phyloP scores from a whole-genome alignment of 2,888 invertebrate genomes.

The Acanthococcus lagerstroemiae region DNA sequence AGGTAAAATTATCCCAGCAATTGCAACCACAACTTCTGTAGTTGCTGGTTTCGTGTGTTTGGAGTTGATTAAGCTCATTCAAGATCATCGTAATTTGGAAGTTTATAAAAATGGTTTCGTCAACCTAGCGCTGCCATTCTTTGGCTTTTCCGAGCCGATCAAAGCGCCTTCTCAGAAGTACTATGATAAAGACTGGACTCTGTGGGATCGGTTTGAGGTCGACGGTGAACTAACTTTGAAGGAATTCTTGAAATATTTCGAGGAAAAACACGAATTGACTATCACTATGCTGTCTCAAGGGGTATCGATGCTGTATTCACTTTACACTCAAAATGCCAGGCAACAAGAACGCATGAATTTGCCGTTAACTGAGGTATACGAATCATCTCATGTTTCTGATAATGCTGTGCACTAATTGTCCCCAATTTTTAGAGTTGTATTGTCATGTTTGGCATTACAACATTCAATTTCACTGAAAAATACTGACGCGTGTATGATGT shows the following conservation, averaged over 20 bases:
- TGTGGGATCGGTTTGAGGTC: slow-evolving; percentile 94
- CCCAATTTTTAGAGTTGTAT: neutral
- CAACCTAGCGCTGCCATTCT: slow-evolving; percentile 91
- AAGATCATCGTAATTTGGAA: slow-evolving; percentile 56
- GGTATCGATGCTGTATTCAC: slow-evolving; percentile 96
- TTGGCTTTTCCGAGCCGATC: slow-evolving; percentile 92
- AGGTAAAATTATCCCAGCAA: slow-evolving; percentile 98
- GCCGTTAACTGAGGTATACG: slow-evolving; percentile 57
- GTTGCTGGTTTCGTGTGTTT: slow-evolving; percentile 89
- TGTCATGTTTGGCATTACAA: neutral
- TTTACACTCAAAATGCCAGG: slow-evolving; percentile 90
- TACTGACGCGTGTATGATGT: no score
- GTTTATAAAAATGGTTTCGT: slow-evolving; percentile 94
- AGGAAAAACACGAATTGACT: slow-evolving; percentile 75
- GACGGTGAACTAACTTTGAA: slow-evolving; percentile 72
- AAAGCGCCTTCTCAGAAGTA: slow-evolving; percentile 75
- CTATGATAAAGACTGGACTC: slow-evolving; percentile 85
- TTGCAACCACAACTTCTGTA: slow-evolving; percentile 96
- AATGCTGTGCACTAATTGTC: no score
- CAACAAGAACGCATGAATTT: slow-evolving; percentile 74
- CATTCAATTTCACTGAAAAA: neutral
- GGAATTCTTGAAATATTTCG: slow-evolving; percentile 89
- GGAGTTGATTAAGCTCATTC: slow-evolving; percentile 78
- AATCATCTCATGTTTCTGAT: neutral
- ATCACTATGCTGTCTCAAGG: slow-evolving; percentile 99